A percentile compares a stretch with the other conserved stretches of the same genome.
These are phyloP conservation scores for Tangara arthus DNA, from an alignment of 2,797 vertebrate species.

Conservation along the genomic window DNA sequence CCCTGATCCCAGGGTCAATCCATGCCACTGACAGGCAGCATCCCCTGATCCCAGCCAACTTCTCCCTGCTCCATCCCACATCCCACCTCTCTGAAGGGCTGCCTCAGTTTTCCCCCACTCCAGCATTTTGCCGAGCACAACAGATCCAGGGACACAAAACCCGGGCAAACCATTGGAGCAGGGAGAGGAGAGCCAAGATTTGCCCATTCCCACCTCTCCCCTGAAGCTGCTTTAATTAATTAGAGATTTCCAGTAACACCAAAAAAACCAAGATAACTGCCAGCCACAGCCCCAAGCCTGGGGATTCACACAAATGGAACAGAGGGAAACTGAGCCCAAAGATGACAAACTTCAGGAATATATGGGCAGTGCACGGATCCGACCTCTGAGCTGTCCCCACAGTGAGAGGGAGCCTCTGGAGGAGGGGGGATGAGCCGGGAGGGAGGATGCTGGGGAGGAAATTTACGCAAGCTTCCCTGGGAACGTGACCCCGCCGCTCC, in stretches of 20 bases:
- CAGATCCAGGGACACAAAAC: background rate
- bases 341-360: background rate
- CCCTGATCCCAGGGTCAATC: background rate
- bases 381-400: rapidly evolving
- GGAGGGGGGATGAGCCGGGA: rapidly evolving
- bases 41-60: rapidly evolving
- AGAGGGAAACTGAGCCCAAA: background rate
- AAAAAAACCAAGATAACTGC: background rate
- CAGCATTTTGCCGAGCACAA: rapidly evolving
- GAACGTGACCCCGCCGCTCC: background rate
- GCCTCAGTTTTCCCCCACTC: background rate
- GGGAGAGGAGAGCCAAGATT: background rate
- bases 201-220: background rate
- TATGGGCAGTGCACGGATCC: rapidly evolving
- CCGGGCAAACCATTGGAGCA: rapidly evolving
- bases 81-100: background rate
- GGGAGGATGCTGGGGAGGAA: background rate
- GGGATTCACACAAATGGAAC: background rate
- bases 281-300: background rate
- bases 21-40: background rate
- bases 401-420: background rate
- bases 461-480: background rate
- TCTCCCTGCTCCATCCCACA: background rate
- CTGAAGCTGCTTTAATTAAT: constrained; percentile 35
- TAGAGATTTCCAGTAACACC: constrained; percentile 31